Percentiles rank a stretch among this genome's conserved stretches.
Conservation (phyloP, 2,113 vertebrate species). For the Eolophus roseicapilla region DNA sequence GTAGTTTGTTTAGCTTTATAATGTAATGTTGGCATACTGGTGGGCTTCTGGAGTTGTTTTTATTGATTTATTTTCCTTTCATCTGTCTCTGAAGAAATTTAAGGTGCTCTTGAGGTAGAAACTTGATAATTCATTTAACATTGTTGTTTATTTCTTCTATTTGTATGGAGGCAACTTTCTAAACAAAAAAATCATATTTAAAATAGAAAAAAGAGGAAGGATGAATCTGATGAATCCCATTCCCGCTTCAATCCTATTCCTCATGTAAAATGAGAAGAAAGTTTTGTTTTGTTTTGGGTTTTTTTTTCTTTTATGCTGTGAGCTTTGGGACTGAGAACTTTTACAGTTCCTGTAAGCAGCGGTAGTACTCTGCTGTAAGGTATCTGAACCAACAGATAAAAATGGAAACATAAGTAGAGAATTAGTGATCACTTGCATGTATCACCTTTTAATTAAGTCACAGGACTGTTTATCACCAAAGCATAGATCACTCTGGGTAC, state of each 20-base stretch:
- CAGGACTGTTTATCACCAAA: background rate
- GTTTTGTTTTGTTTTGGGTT: rapidly evolving
- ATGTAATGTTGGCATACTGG: background rate
- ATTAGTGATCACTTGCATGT: background rate
- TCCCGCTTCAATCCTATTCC: background rate
- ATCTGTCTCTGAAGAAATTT: background rate
- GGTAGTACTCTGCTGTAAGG: background rate
- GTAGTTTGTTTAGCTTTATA: background rate
- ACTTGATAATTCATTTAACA: background rate
- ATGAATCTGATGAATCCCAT: background rate
- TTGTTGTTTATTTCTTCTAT: background rate
- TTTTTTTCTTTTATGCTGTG: background rate
- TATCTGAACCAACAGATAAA: background rate
- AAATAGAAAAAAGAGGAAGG: background rate
- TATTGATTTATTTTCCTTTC: background rate
- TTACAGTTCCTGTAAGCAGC: background rate
- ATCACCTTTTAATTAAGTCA: background rate
- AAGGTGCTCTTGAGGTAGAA: background rate
- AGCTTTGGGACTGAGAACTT: background rate
- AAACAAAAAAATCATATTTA: background rate
- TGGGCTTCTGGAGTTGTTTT: background rate
- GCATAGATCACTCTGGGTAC: background rate
- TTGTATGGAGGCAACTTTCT: background rate
- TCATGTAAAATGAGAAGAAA: background rate
- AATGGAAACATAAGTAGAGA: background rate